Evolutionary conservation across 2,113 vertebrate species (phyloP).

Genomic region (Malurus cyaneus): DNA sequence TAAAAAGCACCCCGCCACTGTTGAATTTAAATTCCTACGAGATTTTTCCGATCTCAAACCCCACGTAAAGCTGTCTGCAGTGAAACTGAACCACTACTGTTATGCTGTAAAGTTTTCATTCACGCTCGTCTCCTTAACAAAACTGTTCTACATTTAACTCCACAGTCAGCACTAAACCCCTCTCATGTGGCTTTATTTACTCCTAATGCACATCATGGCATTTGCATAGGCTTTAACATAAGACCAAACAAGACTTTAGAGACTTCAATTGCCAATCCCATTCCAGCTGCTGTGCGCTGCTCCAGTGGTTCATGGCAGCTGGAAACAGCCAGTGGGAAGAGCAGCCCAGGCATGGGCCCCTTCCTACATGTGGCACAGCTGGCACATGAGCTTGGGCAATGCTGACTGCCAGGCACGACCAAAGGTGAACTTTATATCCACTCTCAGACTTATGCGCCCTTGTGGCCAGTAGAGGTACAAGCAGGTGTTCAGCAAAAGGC

Average conservation of each 20-base stretch:
- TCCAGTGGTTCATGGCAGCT: not conserved
- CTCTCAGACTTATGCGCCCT: not conserved
- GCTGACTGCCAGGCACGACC: not conserved
- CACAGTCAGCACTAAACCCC: not conserved
- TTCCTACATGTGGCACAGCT: not conserved
- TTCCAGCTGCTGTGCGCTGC: not conserved
- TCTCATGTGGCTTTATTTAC: not conserved
- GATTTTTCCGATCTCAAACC: not conserved
- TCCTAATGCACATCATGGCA: not conserved
- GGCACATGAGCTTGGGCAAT: not conserved
- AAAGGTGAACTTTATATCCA: not conserved
- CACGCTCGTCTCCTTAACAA: not conserved
- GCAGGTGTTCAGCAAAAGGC: not conserved
- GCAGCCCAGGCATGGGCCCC: not conserved
- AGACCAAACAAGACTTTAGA: not conserved
- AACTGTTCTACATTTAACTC: not conserved
- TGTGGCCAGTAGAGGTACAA: fast-evolving
- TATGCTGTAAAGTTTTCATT: not conserved
- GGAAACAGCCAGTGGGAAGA: not conserved
- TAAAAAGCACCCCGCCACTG: not conserved
- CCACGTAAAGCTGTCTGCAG: not conserved
- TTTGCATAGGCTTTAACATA: not conserved
- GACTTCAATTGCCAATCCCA: not conserved
- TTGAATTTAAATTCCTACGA: not conserved
- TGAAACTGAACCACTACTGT: not conserved